Percentiles rank a stretch among this genome's conserved stretches.
phyloP scores from a whole-genome alignment of 2,113 vertebrate genomes.

The Phalacrocorax pelagicus region DNA sequence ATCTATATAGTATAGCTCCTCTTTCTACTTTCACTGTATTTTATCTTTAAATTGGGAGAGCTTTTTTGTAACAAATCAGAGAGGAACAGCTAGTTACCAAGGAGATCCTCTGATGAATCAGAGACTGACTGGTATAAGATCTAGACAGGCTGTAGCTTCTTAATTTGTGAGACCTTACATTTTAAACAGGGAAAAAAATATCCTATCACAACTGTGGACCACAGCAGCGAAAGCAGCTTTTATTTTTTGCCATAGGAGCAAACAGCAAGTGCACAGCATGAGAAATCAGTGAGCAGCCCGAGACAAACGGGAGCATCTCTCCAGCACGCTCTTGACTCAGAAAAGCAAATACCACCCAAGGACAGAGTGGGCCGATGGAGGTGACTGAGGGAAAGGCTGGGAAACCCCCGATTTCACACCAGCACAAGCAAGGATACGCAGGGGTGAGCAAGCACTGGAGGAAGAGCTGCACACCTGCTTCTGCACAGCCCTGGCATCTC shows the following conservation, averaged over 20 bases:
- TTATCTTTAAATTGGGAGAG: slow-evolving; percentile 70
- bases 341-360: slow-evolving; percentile 66
- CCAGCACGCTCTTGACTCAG: slow-evolving; percentile 30
- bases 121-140: slow-evolving; percentile 61
- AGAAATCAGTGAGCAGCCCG: slow-evolving; percentile 16
- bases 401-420: background rate
- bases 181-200: background rate
- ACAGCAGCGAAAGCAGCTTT: background rate
- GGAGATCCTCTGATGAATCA: slow-evolving; percentile 68
- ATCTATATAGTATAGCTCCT: background rate
- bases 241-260: slow-evolving; percentile 29
- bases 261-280: background rate
- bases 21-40: slow-evolving; percentile 24
- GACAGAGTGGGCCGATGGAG: slow-evolving; percentile 54
- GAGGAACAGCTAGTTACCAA: slow-evolving; percentile 71
- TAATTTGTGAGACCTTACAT: slow-evolving; percentile 60
- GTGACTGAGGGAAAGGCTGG: slow-evolving; percentile 28
- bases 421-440: background rate
- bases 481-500: background rate
- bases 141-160: slow-evolving; percentile 52
- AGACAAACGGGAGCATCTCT: background rate
- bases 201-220: background rate
- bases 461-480: background rate
- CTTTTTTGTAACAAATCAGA: slow-evolving; percentile 68
- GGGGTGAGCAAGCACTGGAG: background rate